These are phyloP conservation scores for Synanthedon tipuliformis DNA, from an alignment of 2,888 invertebrate genomes.

Conservation along the genomic window DNA sequence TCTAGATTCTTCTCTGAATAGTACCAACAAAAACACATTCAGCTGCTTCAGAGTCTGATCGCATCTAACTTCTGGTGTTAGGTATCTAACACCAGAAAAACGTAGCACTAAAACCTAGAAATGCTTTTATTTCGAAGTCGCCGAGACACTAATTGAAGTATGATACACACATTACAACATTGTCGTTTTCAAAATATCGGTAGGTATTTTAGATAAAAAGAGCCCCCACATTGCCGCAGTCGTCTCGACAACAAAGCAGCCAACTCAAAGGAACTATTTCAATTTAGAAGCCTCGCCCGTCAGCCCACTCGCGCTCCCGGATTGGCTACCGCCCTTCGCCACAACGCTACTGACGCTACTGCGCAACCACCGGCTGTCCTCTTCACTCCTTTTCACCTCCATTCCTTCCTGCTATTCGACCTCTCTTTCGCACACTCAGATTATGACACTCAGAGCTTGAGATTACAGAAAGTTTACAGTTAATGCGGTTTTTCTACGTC, in stretches of 20 bases:
- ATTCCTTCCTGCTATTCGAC: slow-evolving; percentile 7
- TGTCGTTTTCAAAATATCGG: too few species aligned
- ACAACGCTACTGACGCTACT: slow-evolving; percentile 23
- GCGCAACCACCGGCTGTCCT: slow-evolving; percentile 32
- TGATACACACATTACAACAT: too few species aligned
- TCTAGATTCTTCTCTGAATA: too few species aligned
- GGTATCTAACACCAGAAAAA: too few species aligned
- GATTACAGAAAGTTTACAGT: slow-evolving; percentile 52
- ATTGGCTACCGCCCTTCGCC: slow-evolving; percentile 53
- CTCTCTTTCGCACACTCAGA: slow-evolving; percentile 40
- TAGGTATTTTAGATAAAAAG: too few species aligned
- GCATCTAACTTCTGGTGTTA: too few species aligned
- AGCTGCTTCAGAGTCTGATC: too few species aligned
- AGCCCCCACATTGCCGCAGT: not conserved
- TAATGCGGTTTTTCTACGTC: slow-evolving; percentile 57
- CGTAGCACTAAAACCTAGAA: too few species aligned
- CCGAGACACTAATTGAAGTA: too few species aligned
- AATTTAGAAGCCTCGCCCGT: slow-evolving; percentile 13
- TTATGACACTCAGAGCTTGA: slow-evolving; percentile 44
- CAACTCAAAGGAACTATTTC: slow-evolving; percentile 3
- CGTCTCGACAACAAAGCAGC: not conserved
- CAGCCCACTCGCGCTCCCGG: slow-evolving; percentile 45
- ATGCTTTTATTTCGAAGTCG: too few species aligned
- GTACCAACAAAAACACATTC: too few species aligned
- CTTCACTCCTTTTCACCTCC: slow-evolving; percentile 21